A percentile compares a stretch with the other conserved stretches of the same genome.
These are phyloP conservation scores for Borostomias antarcticus DNA, from an alignment of 2,797 vertebrate species.

Conservation along the genomic window DNA sequence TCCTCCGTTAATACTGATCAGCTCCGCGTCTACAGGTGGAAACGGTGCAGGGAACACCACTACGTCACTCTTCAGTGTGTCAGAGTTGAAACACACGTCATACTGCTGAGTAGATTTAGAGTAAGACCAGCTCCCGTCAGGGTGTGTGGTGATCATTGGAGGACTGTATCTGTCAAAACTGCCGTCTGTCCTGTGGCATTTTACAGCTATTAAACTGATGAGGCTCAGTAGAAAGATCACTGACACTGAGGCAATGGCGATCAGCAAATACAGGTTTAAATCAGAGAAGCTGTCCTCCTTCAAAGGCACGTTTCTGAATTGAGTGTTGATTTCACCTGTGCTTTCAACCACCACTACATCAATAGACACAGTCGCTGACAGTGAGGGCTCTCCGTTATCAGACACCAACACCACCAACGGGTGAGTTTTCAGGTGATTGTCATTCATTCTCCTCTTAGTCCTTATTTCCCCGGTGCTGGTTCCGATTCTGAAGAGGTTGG, in stretches of 20 bases:
- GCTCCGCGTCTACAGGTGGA: slow-evolving; percentile 51
- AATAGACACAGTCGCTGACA: slow-evolving; percentile 61
- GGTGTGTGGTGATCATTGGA: slow-evolving; percentile 62
- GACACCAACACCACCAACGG: slow-evolving; percentile 60
- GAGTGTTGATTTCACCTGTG: slow-evolving; percentile 46
- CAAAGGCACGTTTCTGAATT: slow-evolving; percentile 49
- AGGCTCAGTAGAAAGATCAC: slow-evolving; percentile 58
- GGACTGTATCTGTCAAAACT: slow-evolving; percentile 49
- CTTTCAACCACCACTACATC: slow-evolving; percentile 63
- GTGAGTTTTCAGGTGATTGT: slow-evolving; percentile 52
- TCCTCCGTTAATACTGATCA: slow-evolving; percentile 62
- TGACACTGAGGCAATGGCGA: slow-evolving; percentile 57
- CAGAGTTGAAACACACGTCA: slow-evolving; percentile 65
- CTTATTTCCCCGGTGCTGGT: slow-evolving; percentile 40
- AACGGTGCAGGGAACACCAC: slow-evolving; percentile 59
- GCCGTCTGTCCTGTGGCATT: slow-evolving; percentile 55
- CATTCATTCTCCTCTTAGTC: slow-evolving; percentile 31
- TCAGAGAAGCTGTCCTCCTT: slow-evolving; percentile 58
- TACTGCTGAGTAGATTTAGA: slow-evolving; percentile 68
- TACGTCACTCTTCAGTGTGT: slow-evolving; percentile 65
- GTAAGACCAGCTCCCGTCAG: slow-evolving; percentile 70
- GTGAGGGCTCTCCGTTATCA: slow-evolving; percentile 67
- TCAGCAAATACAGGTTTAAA: slow-evolving; percentile 59
- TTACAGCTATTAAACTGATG: slow-evolving; percentile 57
- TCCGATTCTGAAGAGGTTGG: slow-evolving; percentile 30